Conservation (phyloP, 2,113 vertebrate species). For the Brachirus orientalis region DNA sequence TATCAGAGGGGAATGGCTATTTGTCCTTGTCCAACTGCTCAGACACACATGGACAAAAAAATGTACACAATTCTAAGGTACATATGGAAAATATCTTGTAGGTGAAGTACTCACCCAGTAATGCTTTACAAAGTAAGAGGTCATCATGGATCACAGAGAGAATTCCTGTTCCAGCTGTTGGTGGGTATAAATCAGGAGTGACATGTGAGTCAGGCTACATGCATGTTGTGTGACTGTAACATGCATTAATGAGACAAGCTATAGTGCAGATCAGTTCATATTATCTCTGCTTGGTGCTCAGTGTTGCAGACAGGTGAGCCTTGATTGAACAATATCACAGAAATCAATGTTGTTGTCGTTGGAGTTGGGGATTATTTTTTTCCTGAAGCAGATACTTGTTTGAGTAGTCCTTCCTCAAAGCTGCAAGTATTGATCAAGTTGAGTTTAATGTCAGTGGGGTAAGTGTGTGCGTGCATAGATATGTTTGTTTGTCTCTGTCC, state of each 20-base stretch:
- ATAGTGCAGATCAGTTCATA: slow-evolving; percentile 31
- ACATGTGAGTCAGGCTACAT: slow-evolving; percentile 47
- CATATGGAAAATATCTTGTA: slow-evolving; percentile 12
- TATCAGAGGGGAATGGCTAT: slow-evolving; percentile 34
- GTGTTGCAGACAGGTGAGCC: slow-evolving; percentile 16
- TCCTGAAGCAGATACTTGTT: slow-evolving; percentile 3
- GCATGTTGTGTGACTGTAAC: slow-evolving; percentile 47
- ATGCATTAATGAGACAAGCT: slow-evolving; percentile 43
- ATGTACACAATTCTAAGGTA: neutral
- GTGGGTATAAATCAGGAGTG: slow-evolving; percentile 39
- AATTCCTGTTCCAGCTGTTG: neutral
- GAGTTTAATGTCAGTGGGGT: slow-evolving; percentile 25
- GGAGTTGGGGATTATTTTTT: neutral
- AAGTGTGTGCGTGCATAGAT: neutral
- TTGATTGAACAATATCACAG: slow-evolving; percentile 19
- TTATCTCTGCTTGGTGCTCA: slow-evolving; percentile 32
- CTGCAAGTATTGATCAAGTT: slow-evolving; percentile 19
- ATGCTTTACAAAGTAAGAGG: slow-evolving; percentile 22
- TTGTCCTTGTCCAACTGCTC: slow-evolving; percentile 60
- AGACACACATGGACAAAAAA: slow-evolving; percentile 8
- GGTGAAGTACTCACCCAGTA: neutral
- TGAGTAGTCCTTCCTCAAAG: neutral
- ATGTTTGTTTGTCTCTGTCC: slow-evolving; percentile 26
- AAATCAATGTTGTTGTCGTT: slow-evolving; percentile 38
- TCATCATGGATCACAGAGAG: slow-evolving; percentile 36